Evolutionary conservation across 2,113 vertebrate species (phyloP).

Genomic region (Paradoxurus hermaphroditus): DNA sequence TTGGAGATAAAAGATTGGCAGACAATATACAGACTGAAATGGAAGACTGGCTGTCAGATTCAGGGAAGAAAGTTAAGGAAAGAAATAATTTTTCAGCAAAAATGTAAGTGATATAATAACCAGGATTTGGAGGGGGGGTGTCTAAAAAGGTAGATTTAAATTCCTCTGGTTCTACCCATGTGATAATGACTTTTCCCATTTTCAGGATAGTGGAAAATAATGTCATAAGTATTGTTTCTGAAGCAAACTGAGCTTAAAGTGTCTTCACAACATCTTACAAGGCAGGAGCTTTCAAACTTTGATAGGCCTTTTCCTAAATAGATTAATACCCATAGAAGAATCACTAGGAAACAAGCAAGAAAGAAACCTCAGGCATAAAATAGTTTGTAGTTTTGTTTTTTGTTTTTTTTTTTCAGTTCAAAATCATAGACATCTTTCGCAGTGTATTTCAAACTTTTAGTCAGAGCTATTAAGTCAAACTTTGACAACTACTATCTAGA

Average conservation of each 20-base stretch:
- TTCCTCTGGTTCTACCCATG: neutral
- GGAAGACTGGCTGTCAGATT: neutral
- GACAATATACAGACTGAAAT: neutral
- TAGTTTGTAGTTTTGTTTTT: too few species aligned
- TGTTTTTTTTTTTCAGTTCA: neutral
- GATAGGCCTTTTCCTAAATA: neutral
- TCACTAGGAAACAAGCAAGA: neutral
- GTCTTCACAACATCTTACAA: neutral
- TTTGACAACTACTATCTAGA: neutral
- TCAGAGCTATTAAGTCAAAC: neutral
- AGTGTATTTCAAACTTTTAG: neutral
- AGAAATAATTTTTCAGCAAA: neutral
- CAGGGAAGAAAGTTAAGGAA: neutral
- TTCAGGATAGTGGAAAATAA: neutral
- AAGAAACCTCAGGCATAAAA: neutral
- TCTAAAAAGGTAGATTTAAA: neutral
- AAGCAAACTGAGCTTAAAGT: neutral
- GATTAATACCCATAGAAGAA: neutral
- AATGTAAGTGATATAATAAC: neutral
- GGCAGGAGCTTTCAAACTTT: neutral
- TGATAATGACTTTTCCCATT: neutral
- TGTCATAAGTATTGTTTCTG: neutral
- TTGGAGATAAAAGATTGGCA: constrained; percentile 14
- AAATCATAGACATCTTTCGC: neutral
- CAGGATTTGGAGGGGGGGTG: neutral